Evolutionary conservation across 2,888 invertebrate genomes (phyloP), one percentile per base, ranked within the genome.

Genomic region (Theretra japonica): DNA sequence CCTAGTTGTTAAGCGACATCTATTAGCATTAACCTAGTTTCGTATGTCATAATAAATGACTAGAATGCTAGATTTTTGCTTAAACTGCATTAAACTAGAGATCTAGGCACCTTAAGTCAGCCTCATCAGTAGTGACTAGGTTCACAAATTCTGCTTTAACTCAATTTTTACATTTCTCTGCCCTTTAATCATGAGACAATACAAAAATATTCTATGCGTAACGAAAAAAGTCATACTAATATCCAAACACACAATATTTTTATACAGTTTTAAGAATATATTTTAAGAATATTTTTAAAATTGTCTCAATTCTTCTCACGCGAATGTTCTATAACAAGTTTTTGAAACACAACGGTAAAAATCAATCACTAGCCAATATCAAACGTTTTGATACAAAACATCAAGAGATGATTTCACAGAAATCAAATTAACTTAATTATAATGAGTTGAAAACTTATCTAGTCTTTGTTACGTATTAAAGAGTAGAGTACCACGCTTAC

Each of bases 361-460:
- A 77, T 53, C 74, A 79, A 79, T 88, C 87, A 88, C 88, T 78
- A 87, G 85, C 84, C 82, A 73, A 72, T 73, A 59, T 53, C n/a
- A 41, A 81, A 81, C 80, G 92, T 92, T 92, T 92, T 92, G 91
- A 92, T 91, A 81, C 92, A 93, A 92, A 93, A 92, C 92, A 89
- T 83, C 76, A 73, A 75, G 21, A 76, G 74, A 76, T 74, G 87
- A 92, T 91, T 92, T 91, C 92, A 87, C 76, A 83, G 92, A 92
- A 92, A 92, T 90, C 89, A 82, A 72, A 41, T 23, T 65, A 65
- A 23, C 17, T 17, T 65, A 65, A 65, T 11, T 65, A 23, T n/a
- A 53, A 53, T 23, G 48, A 65, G 65, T 65, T 65, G 48, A 65
- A 65, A 65, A 56, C 56, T 30, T 33, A 21, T 19, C 30, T 69